phyloP scores from a whole-genome alignment of 1,140 invertebrate genomes.

The Eurosta solidaginis region DNA sequence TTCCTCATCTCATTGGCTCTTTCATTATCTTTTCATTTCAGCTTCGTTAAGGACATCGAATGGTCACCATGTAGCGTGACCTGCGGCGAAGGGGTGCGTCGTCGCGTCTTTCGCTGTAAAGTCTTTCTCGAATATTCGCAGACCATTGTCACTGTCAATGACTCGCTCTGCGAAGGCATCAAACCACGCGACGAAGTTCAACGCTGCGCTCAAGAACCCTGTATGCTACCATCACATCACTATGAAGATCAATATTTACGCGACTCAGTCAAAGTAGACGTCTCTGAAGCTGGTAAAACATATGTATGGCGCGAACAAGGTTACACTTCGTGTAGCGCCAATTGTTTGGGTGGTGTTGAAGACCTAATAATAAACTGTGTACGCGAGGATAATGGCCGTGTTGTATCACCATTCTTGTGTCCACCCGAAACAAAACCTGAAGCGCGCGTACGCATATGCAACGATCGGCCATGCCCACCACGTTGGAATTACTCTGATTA shows the following conservation, averaged over 20 bases:
- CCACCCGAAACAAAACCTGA: slow-evolving; percentile 82
- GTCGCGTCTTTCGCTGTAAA: slow-evolving; percentile 85
- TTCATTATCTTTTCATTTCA: slow-evolving; percentile 42
- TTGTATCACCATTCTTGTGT: slow-evolving; percentile 84
- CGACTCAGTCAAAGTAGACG: slow-evolving; percentile 63
- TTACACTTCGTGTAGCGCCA: slow-evolving; percentile 89
- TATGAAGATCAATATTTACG: slow-evolving; percentile 68
- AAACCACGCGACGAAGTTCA: slow-evolving; percentile 82
- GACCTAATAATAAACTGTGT: slow-evolving; percentile 92
- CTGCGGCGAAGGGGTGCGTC: slow-evolving; percentile 85
- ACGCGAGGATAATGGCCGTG: slow-evolving; percentile 80
- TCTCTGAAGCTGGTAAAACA: slow-evolving; percentile 67
- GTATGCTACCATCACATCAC: slow-evolving; percentile 65
- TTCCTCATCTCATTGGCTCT: too few species aligned
- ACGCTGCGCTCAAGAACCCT: slow-evolving; percentile 77
- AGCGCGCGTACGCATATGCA: slow-evolving; percentile 87
- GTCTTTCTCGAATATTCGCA: slow-evolving; percentile 90
- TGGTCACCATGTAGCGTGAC: slow-evolving; percentile 89
- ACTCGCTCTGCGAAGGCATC: slow-evolving; percentile 82
- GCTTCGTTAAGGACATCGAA: slow-evolving; percentile 67
- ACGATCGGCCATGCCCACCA: slow-evolving; percentile 89
- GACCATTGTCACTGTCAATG: slow-evolving; percentile 83
- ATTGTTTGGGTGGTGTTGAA: slow-evolving; percentile 88
- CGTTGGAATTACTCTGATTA: slow-evolving; percentile 87
- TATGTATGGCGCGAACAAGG: slow-evolving; percentile 85